Percentiles rank a stretch among this genome's conserved stretches.
phyloP scores from a whole-genome alignment of 2,888 invertebrate genomes.

The Athalia circularis region DNA sequence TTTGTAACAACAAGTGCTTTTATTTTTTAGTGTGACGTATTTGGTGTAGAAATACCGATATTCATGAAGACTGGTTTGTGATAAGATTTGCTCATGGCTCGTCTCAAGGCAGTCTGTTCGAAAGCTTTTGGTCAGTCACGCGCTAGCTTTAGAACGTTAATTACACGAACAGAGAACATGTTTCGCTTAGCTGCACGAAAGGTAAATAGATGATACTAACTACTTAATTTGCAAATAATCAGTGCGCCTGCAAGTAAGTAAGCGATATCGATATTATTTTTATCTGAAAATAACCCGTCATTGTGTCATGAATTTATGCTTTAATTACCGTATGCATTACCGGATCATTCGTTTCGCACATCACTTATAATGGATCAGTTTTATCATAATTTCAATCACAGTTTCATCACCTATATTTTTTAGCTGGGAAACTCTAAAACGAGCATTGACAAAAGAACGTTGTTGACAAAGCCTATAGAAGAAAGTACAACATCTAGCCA shows the following conservation, averaged over 20 bases:
- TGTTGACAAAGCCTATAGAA: slow-evolving; percentile 51
- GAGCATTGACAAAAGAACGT: slow-evolving; percentile 52
- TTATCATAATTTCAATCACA: slow-evolving; percentile 17
- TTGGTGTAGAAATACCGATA: slow-evolving; percentile 9
- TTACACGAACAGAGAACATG: slow-evolving; percentile 56
- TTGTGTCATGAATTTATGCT: neutral
- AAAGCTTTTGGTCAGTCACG: slow-evolving; percentile 53
- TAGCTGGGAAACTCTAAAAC: slow-evolving; percentile 54
- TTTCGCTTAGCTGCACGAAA: slow-evolving; percentile 56
- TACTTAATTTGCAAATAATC: neutral
- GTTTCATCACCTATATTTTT: slow-evolving; percentile 35
- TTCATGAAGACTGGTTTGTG: neutral
- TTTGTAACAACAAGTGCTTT: neutral
- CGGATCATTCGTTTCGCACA: neutral
- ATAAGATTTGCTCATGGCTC: slow-evolving; percentile 49
- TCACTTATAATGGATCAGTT: neutral
- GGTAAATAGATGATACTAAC: slow-evolving; percentile 48
- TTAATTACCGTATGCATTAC: neutral
- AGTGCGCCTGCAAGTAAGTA: neutral
- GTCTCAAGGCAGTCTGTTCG: slow-evolving; percentile 50
- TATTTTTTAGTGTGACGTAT: slow-evolving; percentile 14
- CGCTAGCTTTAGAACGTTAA: slow-evolving; percentile 51
- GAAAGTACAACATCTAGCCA: slow-evolving; percentile 45
- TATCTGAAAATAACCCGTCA: neutral
- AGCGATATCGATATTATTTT: slow-evolving; percentile 13